Evolutionary conservation across 2,888 invertebrate species (phyloP), one percentile per base, ranked within the genome.

Genomic region (Coenonympha glycerion): DNA sequence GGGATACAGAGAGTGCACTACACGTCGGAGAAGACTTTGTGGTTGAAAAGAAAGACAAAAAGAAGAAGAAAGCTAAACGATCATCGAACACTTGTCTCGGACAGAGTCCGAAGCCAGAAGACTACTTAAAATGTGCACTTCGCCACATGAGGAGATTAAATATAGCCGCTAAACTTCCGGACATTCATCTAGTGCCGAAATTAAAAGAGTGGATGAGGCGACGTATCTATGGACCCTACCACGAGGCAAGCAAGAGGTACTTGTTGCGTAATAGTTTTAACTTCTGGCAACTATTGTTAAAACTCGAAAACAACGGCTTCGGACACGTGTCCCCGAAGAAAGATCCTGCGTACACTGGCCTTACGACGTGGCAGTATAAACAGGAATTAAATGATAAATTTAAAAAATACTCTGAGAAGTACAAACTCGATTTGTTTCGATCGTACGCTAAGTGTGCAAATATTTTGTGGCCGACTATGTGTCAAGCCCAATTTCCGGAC

Each of bases 121-220:
- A 84, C 44, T 86, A 85, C 55, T 66, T 86, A 28, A 75, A 68
- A 59, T 80, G 80, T 53, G 84, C 80, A 8, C 57, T 86, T 33
- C 62, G 73, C 21, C 59, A 63, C 1, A 69, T 84, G 74, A 65
- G 72, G 31, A 63, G 63, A 0, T 51, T 63, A 0, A 85, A 85
- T 58, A 49, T 79, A 0, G 85, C 85, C 39, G 83, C 86, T 1
- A 69, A 74, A 6, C 61, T 86, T 26, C 86, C 86, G 0, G 84
- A 85, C 34, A 56, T 79, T 13, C 76, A 85, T 49, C 60, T 76
- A 19, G 78, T 71, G 1, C 83, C 86, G 5, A 84, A 83, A 51
- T 67, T 86, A 3, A 70, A 67, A 24, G 84, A 79, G 62, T 86
- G 86, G 86, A 86, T 86, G 85, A 74, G 83, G 8, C 55, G 59